These are phyloP conservation scores for Seriola aureovittata DNA, from an alignment of 2,113 vertebrate species.

Conservation along the genomic window DNA sequence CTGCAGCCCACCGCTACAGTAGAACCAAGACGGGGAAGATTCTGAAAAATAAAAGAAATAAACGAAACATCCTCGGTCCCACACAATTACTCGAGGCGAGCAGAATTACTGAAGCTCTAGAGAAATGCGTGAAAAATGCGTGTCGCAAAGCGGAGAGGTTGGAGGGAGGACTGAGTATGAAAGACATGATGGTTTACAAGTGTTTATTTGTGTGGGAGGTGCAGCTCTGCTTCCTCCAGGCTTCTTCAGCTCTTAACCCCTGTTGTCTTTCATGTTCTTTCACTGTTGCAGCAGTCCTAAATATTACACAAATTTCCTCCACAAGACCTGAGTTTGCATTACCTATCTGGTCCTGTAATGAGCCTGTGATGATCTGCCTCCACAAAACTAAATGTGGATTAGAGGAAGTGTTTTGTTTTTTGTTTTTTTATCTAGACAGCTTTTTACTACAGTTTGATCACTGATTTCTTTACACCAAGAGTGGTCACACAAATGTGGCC, in stretches of 20 bases:
- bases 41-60: conserved; percentile 17
- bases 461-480: not conserved
- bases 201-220: conserved; percentile 77
- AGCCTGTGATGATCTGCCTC: not conserved
- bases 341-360: not conserved
- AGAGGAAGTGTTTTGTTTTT: not conserved
- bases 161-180: conserved; percentile 32
- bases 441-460: not conserved
- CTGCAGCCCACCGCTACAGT: conserved; percentile 33
- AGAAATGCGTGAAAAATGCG: not conserved
- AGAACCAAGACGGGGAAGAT: conserved; percentile 10
- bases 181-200: conserved; percentile 56
- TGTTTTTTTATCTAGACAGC: not conserved
- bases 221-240: conserved; percentile 65
- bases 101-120: conserved; percentile 15
- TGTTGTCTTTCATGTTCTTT: conserved; percentile 26
- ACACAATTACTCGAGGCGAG: conserved; percentile 18
- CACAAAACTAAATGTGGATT: not conserved
- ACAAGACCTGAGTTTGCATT: conserved; percentile 1
- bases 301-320: conserved; percentile 17
- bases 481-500: not conserved
- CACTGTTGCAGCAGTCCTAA: conserved; percentile 29
- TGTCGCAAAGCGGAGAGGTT: not conserved
- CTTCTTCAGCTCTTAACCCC: conserved; percentile 56
- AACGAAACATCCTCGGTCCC: conserved; percentile 1